Conservation (phyloP, 2,113 vertebrate genomes). For the Brachyhypopomus gauderio region DNA sequence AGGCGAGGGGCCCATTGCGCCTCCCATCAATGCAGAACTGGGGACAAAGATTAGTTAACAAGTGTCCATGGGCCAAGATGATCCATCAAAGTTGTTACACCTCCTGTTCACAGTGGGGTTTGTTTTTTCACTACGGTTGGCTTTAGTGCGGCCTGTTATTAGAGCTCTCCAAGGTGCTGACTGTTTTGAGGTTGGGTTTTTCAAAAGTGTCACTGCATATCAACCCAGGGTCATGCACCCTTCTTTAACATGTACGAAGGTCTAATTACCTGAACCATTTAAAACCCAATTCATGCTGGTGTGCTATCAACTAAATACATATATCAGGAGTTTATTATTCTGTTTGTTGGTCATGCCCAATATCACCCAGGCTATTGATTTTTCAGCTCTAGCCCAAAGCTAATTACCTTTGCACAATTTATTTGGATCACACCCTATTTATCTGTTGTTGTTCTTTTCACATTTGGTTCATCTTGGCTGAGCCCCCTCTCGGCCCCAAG, state of each 20-base stretch:
- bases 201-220: neutral
- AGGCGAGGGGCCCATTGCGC: neutral
- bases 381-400: conserved; percentile 1
- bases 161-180: conserved; percentile 50
- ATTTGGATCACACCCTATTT: neutral
- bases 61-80: neutral
- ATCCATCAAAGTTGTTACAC: conserved; percentile 15
- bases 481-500: no score
- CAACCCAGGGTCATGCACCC: no score
- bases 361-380: neutral
- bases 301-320: neutral
- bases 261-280: neutral
- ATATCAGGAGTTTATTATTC: neutral
- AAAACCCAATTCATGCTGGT: neutral
- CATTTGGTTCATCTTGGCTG: neutral
- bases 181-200: neutral
- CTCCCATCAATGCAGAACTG: conserved; percentile 17
- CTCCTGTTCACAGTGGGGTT: conserved; percentile 1
- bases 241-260: neutral
- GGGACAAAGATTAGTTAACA: conserved; percentile 31
- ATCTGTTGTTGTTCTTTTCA: neutral
- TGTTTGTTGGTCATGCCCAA: neutral
- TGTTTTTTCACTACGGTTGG: neutral
- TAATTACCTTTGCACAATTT: conserved; percentile 6
- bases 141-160: conserved; percentile 3